Conservation (phyloP, 2,113 vertebrate species). For the Eulacestoma nigropectus region DNA sequence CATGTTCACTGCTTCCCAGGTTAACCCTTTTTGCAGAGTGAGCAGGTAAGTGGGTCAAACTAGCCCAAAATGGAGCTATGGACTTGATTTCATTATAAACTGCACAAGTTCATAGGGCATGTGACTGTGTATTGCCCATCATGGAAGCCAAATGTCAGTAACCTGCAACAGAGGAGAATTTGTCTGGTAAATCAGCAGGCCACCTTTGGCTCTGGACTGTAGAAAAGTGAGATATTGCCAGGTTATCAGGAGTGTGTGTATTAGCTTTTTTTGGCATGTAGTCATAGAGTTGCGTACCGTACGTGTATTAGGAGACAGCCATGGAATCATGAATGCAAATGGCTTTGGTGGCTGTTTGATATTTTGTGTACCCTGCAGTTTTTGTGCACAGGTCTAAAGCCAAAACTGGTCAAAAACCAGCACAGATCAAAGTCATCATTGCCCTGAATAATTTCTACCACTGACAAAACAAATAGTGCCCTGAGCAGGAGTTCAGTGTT, state of each 20-base stretch:
- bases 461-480: neutral
- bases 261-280: neutral
- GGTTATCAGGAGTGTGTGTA: neutral
- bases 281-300: rapidly evolving
- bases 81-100: neutral
- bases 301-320: neutral
- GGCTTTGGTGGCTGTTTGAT: neutral
- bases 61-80: neutral
- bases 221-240: neutral
- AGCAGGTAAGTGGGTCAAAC: neutral
- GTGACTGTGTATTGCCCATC: neutral
- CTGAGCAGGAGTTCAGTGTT: neutral
- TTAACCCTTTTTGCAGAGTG: neutral
- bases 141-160: neutral
- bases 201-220: neutral
- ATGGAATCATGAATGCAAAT: neutral
- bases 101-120: neutral
- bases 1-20: neutral
- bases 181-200: neutral
- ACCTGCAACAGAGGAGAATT: neutral
- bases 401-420: neutral
- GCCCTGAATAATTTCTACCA: neutral
- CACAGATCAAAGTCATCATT: neutral
- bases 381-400: neutral
- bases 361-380: neutral